Conservation (phyloP, 2,888 invertebrate species). For the Drosophila demipolita region DNA sequence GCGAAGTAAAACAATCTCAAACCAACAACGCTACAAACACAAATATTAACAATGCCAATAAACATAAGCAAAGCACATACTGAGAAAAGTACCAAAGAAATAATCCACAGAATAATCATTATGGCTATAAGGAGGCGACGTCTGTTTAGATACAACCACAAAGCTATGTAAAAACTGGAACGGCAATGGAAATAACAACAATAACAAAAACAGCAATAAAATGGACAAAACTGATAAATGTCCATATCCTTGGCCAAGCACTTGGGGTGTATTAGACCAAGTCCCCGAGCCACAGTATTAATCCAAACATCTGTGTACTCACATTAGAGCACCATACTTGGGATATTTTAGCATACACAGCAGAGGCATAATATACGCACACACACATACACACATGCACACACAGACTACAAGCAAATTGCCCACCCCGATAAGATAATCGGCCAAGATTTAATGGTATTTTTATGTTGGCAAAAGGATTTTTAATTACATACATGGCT, state of each 20-base stretch:
- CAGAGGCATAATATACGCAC: constrained; percentile 1
- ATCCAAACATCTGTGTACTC: constrained; percentile 51
- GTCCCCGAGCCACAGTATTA: constrained; percentile 43
- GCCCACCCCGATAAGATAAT: constrained; percentile 58
- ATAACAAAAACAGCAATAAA: constrained; percentile 39
- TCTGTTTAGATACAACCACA: constrained; percentile 26
- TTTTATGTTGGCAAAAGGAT: constrained; percentile 76
- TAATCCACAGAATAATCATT: constrained; percentile 79
- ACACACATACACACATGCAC: background rate
- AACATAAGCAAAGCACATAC: constrained; percentile 60
- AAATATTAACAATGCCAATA: constrained; percentile 79
- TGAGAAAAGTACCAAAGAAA: constrained; percentile 48
- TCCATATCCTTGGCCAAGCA: constrained; percentile 43
- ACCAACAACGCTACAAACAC: constrained; percentile 67
- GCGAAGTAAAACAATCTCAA: constrained; percentile 13
- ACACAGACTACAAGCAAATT: background rate
- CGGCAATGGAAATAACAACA: constrained; percentile 61
- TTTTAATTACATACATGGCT: constrained; percentile 66
- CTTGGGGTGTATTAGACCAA: constrained; percentile 52
- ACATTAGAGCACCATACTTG: constrained; percentile 28
- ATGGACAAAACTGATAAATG: constrained; percentile 55
- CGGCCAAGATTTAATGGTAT: constrained; percentile 71
- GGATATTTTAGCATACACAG: constrained; percentile 26
- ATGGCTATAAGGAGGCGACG: constrained; percentile 62
- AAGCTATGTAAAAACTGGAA: constrained; percentile 74